Evolutionary conservation across 2,888 invertebrate species (phyloP), one percentile per base, ranked within the genome.

Genomic region (Molanna angustata): DNA sequence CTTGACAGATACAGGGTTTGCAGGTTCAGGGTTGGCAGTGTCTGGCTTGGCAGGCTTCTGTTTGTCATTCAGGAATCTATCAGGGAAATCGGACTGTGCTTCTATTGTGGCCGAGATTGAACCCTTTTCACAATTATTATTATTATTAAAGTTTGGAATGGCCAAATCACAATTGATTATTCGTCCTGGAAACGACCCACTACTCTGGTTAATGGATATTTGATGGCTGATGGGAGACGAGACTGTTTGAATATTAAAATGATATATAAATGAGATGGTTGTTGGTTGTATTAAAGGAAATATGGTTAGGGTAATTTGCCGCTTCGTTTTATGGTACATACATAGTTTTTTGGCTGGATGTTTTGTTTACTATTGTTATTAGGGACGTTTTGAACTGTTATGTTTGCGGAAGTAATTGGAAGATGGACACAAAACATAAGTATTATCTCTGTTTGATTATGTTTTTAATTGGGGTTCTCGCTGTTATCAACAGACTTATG

Each of bases 61-160:
- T 27, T 27, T 27, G 4, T 4, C 27, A 27, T 4, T 4, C 4
- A 7, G 6, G 6, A 27, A 11, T 27, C 27, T 27, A 27, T 7
- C 27, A 7, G 4, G 27, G 27, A 27, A 27, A 27, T 27, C 27
- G 33, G 32, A 20, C 21, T 9, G 19, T 6, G 11, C n/a, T 22
- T 22, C 35, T 37, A 47, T 47, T 47, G 47, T 47, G 20, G 18
- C 22, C 22, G n/a, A 17, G 22, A 17, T 47, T n/a, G n/a, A 37
- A 37, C 45, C 45, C 45, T 19, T 45, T 45, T 45, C 32, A 20
- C 11, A 13, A 20, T n/a, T 9, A n/a, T n/a, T n/a, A n/a, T n/a
- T n/a, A n/a, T n/a, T n/a, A 21, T 31, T 20, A 22, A 46, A 17
- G 37, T 35, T 37, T 17, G 6, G 44, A 3, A 22, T 37, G 20